Conservation (phyloP, 2,888 invertebrate species). For the Hemithea aestivaria region DNA sequence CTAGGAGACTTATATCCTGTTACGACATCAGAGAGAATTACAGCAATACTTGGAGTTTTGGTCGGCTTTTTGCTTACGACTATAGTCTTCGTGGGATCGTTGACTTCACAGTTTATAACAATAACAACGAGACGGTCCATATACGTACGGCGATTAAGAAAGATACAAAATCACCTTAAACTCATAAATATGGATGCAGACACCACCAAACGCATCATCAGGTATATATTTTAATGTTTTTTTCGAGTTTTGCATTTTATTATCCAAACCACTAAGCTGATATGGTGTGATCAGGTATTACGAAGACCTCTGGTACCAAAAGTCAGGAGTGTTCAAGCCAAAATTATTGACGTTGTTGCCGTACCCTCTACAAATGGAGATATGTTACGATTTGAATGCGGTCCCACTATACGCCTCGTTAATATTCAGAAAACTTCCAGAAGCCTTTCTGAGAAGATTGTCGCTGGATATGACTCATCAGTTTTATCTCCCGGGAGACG, state of each 20-base stretch:
- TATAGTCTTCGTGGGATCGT: conserved; percentile 71
- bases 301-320: conserved; percentile 74
- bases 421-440: conserved; percentile 72
- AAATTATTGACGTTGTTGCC: conserved; percentile 63
- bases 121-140: conserved; percentile 66
- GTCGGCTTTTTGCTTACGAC: conserved; percentile 70
- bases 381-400: conserved; percentile 73
- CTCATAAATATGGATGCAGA: conserved; percentile 63
- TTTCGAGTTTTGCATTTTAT: conserved; percentile 6
- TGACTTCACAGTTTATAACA: conserved; percentile 73
- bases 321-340: conserved; percentile 70
- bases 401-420: conserved; percentile 71
- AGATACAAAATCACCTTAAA: conserved; percentile 64
- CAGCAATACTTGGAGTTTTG: conserved; percentile 56
- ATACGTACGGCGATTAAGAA: conserved; percentile 61
- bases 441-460: conserved; percentile 72
- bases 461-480: conserved; percentile 73
- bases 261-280: conserved; percentile 5
- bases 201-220: conserved; percentile 60
- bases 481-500: conserved; percentile 74
- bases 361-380: conserved; percentile 71
- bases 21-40: conserved; percentile 58
- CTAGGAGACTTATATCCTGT: conserved; percentile 70
- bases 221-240: conserved; percentile 36
- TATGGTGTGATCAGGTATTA: conserved; percentile 55